Evolutionary conservation across 2,797 vertebrate species (phyloP), one percentile per base, ranked within the genome.

Genomic region (Gambelia wislizenii): DNA sequence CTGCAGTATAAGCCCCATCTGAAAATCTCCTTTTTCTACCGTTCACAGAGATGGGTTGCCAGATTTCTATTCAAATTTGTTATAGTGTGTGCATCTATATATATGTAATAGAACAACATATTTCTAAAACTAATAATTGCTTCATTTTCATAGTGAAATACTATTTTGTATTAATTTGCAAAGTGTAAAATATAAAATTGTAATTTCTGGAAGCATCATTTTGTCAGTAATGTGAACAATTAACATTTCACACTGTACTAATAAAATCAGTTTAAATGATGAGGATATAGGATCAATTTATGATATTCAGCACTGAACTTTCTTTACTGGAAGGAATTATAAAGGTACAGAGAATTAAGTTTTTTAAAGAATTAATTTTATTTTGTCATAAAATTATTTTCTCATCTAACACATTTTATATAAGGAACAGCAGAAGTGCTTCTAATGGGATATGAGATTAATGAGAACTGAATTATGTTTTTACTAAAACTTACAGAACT

Each of bases 241-340:
- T 94, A 95, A 90, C 74, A 90, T 91, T 95, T 94, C 89, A 91
- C 42, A 90, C 33, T 69, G 82, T 94, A 89, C 30, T 87, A 91
- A 90, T 82, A 93, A 6, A 77, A 91, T 87, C 76, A 92, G 88
- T 67, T 91, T 91, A 92, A 92, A 91, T 93, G 72, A 92, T 88
- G 49, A 83, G 42, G 42, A 13, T 67, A 44, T 79, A 27, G 83
- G 81, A 74, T 92, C 67, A 47, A 89, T 92, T 94, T 91, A 78
- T n/a, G 72, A 74, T 44, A 90, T 81, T 94, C 84, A 92, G 49
- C 69, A 54, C 14, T 84, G 87, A 91, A 90, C 92, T 47, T 89
- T 9, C 27, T 69, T 86, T 75, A 87, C 13, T 74, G 42, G 91
- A 93, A 92, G 10, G 89, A 76, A 82, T 1, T 86, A 39, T 74